Evolutionary conservation across 2,113 vertebrate genomes (phyloP).

Genomic region (rabbit (Oryctolagus cuniculus)): DNA sequence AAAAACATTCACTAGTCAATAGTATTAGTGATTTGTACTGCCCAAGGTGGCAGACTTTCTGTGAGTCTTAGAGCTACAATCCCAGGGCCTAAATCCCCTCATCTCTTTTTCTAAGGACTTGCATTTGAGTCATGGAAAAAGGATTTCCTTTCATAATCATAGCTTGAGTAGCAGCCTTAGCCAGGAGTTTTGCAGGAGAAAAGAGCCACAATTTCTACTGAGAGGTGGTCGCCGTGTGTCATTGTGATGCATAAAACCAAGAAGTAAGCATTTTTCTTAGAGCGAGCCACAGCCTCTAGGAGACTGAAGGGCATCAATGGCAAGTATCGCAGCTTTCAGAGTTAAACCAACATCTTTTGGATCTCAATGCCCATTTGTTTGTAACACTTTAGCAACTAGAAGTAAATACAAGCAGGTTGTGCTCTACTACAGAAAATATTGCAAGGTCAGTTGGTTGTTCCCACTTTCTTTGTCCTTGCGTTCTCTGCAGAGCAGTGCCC

Average conservation of each 20-base stretch:
- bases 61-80: background rate
- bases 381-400: background rate
- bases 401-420: background rate
- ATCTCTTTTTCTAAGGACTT: background rate
- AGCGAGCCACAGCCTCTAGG: background rate
- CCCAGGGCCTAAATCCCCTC: background rate
- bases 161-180: background rate
- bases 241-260: conserved; percentile 59
- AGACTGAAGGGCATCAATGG: background rate
- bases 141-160: background rate
- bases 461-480: background rate
- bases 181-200: conserved; percentile 52
- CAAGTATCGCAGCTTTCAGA: conserved; percentile 6
- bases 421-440: background rate
- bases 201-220: conserved; percentile 11
- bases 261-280: conserved; percentile 47
- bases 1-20: background rate
- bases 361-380: conserved; percentile 15
- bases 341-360: conserved; percentile 36
- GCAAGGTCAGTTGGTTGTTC: background rate
- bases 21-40: background rate
- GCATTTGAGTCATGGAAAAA: conserved; percentile 50
- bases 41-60: background rate
- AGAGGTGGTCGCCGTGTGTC: background rate
- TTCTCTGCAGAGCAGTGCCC: background rate